These are phyloP conservation scores for Magallana nippona DNA, from an alignment of 2,888 invertebrate species.

Conservation along the genomic window DNA sequence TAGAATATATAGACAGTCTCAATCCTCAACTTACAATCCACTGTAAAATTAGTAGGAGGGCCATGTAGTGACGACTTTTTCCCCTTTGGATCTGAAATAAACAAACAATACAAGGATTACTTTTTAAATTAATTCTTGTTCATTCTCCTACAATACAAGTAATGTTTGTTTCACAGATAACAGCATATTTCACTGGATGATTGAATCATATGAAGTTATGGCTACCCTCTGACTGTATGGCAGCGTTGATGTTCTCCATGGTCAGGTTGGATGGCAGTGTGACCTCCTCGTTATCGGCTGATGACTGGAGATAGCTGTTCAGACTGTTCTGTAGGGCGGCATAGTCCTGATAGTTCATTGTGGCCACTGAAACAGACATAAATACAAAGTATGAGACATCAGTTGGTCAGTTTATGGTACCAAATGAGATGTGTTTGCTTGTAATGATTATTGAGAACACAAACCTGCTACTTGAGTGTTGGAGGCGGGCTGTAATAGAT, in stretches of 20 bases:
- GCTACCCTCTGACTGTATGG: conserved; percentile 16
- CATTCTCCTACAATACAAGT: not conserved
- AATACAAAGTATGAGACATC: too few relatives aligned
- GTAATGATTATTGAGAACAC: not conserved
- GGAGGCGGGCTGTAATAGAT: not conserved
- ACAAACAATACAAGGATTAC: not conserved
- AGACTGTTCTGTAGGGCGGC: conserved; percentile 19
- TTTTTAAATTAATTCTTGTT: not conserved
- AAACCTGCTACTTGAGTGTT: conserved; percentile 18
- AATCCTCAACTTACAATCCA: not conserved
- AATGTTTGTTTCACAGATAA: not conserved
- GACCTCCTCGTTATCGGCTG: conserved; percentile 14
- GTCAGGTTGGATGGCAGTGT: not conserved
- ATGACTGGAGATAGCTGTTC: not conserved
- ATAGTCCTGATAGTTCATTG: conserved; percentile 23
- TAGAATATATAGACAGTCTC: too few relatives aligned
- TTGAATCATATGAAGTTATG: too few relatives aligned
- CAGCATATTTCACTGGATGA: too few relatives aligned
- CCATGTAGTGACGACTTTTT: not conserved
- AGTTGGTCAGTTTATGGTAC: too few relatives aligned
- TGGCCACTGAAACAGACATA: conserved; percentile 20
- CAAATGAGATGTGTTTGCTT: too few relatives aligned
- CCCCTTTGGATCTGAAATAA: conserved; percentile 10
- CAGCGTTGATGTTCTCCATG: conserved; percentile 31
- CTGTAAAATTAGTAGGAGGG: not conserved